Evolutionary conservation across 2,888 invertebrate genomes (phyloP).

Genomic region (Ectemnius lituratus): DNA sequence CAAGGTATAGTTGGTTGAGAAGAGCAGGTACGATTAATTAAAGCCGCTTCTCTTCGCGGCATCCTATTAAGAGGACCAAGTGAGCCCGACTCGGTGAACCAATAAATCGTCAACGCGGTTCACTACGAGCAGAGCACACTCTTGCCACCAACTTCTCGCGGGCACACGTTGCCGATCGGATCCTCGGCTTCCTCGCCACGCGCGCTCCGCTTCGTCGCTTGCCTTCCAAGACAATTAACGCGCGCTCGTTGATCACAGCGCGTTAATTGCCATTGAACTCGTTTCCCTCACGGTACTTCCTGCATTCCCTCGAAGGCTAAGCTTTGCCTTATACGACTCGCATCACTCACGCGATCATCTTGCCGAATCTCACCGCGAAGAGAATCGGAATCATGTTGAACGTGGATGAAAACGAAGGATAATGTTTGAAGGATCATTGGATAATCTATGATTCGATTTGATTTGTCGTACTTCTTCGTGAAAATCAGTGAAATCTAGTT

Average conservation of each 20-base stretch:
- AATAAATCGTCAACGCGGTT: no score
- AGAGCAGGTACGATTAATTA: no score
- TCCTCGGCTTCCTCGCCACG: neutral
- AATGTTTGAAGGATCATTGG: neutral
- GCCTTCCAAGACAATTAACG: neutral
- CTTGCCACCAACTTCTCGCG: no score
- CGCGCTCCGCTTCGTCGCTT: no score
- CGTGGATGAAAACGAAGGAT: neutral
- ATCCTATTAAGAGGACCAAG: slow-evolving; percentile 24
- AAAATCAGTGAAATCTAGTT: no score
- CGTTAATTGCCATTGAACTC: slow-evolving; percentile 35
- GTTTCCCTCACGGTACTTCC: slow-evolving; percentile 24
- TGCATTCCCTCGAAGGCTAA: neutral
- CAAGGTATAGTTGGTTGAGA: no score
- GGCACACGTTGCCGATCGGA: no score
- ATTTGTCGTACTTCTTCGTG: no score
- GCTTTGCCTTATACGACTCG: no score
- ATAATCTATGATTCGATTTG: no score
- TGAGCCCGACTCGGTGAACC: neutral
- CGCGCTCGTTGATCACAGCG: neutral
- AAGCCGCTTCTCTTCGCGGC: neutral
- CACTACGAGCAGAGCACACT: no score
- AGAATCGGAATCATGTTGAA: neutral
- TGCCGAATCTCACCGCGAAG: neutral
- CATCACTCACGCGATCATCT: neutral